phyloP scores from a whole-genome alignment of 2,888 invertebrate genomes.

The Perithous albicinctus region DNA sequence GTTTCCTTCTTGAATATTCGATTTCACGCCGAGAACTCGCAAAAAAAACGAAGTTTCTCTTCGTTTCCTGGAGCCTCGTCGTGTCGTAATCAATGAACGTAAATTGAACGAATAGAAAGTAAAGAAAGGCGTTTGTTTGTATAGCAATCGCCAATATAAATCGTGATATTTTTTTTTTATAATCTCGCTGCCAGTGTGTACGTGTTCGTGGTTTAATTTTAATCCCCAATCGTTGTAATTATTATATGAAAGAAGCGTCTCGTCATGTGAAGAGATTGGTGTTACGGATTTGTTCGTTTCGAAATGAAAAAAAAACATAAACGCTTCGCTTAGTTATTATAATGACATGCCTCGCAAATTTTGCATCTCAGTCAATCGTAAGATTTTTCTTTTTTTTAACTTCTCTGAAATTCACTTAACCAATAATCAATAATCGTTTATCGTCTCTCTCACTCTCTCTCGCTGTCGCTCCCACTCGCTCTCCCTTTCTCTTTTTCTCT shows the following conservation, averaged over 20 bases:
- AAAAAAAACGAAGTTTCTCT: background rate
- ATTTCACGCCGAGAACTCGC: background rate
- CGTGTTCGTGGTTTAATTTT: constrained; percentile 46
- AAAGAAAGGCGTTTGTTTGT: background rate
- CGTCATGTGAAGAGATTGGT: constrained; percentile 53
- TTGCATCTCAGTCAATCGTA: constrained; percentile 25
- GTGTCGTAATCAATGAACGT: constrained; percentile 35
- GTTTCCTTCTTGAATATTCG: no score
- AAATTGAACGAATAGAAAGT: constrained; percentile 34
- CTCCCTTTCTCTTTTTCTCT: no score
- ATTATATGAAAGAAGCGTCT: constrained; percentile 46
- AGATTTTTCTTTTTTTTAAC: constrained; percentile 12
- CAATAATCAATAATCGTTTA: constrained; percentile 64
- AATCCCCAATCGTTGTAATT: constrained; percentile 12
- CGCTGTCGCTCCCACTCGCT: constrained; percentile 30
- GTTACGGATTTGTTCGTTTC: constrained; percentile 63
- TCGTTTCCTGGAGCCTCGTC: constrained; percentile 32
- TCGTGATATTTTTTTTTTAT: constrained; percentile 25
- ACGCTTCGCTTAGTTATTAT: constrained; percentile 62
- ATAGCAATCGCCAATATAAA: constrained; percentile 31
- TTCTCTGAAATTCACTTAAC: constrained; percentile 46
- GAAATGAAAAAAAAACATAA: constrained; percentile 69
- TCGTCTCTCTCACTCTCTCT: constrained; percentile 28
- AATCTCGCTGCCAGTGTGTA: constrained; percentile 49
- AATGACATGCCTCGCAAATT: constrained; percentile 10